These are phyloP conservation scores for Aquatica leii DNA, from an alignment of 2,888 invertebrate species.

Conservation along the genomic window DNA sequence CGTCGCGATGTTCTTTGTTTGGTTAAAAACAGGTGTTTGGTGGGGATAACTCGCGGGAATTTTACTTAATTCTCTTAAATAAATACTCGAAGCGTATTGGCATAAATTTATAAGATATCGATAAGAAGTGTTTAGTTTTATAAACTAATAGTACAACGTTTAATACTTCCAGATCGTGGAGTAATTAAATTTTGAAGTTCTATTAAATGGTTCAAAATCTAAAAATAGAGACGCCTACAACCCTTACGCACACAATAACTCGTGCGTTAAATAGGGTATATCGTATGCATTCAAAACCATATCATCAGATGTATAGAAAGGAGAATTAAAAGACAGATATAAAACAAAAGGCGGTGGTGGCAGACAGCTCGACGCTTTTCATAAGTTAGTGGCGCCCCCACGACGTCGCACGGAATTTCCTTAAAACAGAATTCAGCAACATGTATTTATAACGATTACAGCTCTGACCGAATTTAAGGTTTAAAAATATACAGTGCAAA, in stretches of 20 bases:
- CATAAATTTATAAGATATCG: no score
- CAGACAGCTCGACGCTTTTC: conserved; percentile 39
- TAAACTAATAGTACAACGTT: no score
- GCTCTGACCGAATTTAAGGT: conserved; percentile 18
- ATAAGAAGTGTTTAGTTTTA: no score
- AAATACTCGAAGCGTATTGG: no score
- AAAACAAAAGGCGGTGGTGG: conserved; percentile 26
- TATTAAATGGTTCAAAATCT: no score
- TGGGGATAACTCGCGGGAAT: conserved; percentile 22
- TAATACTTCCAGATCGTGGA: no score
- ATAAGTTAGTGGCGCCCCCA: conserved; percentile 40
- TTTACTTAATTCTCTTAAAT: not conserved
- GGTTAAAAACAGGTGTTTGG: conserved; percentile 51
- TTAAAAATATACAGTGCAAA: conserved; percentile 11
- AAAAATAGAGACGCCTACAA: conserved; percentile 28
- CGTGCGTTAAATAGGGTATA: conserved; percentile 32
- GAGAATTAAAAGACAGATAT: conserved; percentile 20
- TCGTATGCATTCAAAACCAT: conserved; percentile 25
- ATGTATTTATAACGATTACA: conserved; percentile 42
- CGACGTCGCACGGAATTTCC: conserved; percentile 39
- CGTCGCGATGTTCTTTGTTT: conserved; percentile 53
- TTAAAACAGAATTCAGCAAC: conserved; percentile 37
- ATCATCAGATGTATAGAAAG: conserved; percentile 23
- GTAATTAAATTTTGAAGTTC: no score
- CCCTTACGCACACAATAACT: conserved; percentile 25